phyloP scores from a whole-genome alignment of 2,888 invertebrate species.

The Thereva nobilitata region DNA sequence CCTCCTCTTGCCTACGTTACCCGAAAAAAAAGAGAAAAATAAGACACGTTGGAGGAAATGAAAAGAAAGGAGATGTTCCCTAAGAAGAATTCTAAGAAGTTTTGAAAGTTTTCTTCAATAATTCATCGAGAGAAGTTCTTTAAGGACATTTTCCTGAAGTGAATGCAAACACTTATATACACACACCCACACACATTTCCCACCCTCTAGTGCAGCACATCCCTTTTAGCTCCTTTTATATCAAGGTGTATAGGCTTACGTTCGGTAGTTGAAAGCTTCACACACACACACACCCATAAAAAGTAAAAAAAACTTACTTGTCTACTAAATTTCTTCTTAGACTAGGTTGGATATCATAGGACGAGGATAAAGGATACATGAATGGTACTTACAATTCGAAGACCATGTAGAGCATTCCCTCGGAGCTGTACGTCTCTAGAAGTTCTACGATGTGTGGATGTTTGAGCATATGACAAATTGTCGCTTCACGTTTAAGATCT shows the following conservation, averaged over 20 bases:
- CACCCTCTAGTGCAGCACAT: background rate
- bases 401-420: conserved; percentile 99
- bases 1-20: too few species aligned
- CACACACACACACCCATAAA: too few species aligned
- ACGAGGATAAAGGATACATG: background rate
- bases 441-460: conserved; percentile 99
- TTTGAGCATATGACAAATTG: conserved; percentile 98
- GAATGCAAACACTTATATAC: background rate
- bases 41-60: too few species aligned
- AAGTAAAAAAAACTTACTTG: too few species aligned
- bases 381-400: conserved; percentile 93
- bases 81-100: background rate
- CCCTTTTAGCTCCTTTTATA: too few species aligned
- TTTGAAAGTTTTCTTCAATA: conserved; percentile 22
- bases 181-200: background rate
- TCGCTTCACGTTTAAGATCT: conserved; percentile 98
- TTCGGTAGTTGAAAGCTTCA: too few species aligned
- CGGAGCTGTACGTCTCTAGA: conserved; percentile 96
- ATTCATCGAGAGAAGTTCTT: conserved; percentile 27
- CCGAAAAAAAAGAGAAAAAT: too few species aligned
- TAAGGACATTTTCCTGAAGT: conserved; percentile 15
- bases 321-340: too few species aligned
- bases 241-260: too few species aligned
- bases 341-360: background rate
- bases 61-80: too few species aligned